Evolutionary conservation across 2,113 vertebrate genomes (phyloP), one percentile per base, ranked within the genome.

Genomic region (Andinoacara biseriatus): DNA sequence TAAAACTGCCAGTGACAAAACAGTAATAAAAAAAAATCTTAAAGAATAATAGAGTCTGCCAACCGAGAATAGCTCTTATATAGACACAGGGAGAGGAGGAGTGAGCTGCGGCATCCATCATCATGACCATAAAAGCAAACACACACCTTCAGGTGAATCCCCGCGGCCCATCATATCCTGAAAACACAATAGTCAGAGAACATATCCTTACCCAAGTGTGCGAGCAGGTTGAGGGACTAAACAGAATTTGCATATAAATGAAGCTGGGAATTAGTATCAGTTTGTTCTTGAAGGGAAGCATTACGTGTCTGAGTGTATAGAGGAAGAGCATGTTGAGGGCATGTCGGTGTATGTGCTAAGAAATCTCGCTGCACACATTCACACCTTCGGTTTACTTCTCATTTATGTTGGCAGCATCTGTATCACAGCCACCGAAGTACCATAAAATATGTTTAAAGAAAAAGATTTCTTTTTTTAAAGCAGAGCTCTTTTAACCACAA

Each of bases 171-270:
- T 76, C 46, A 65, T 60, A 79, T 65, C 63, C 76, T 52, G 57
- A 78, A 83, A 82, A 81, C 76, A 46, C 58, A 52, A 61, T 82
- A 77, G 80, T 83, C 57, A 60, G 63, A 84, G 84, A 87, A 82
- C 76, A 54, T n/a, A 78, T 74, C 62, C 84, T 78, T 77, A 76
- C 59, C 38, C 52, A 54, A 43, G 80, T 84, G 82, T 90, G 86
- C 22, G 86, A 84, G 52, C 74, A 60, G 7, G n/a, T 11, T 59
- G 31, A 63, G 72, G 60, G 63, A 86, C 61, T 77, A 46, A 80
- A 83, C 62, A 33, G 22, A 65, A 84, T 92, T 90, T 91, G 61
- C 88, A 93, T 87, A 78, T 87, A 85, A 85, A 90, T 90, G 84
- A 92, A 76, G 56, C 40, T 74, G 80, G 74, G 62, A 86, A 80